phyloP scores from a whole-genome alignment of 2,113 vertebrate genomes.

The Alexandromys fortis region DNA sequence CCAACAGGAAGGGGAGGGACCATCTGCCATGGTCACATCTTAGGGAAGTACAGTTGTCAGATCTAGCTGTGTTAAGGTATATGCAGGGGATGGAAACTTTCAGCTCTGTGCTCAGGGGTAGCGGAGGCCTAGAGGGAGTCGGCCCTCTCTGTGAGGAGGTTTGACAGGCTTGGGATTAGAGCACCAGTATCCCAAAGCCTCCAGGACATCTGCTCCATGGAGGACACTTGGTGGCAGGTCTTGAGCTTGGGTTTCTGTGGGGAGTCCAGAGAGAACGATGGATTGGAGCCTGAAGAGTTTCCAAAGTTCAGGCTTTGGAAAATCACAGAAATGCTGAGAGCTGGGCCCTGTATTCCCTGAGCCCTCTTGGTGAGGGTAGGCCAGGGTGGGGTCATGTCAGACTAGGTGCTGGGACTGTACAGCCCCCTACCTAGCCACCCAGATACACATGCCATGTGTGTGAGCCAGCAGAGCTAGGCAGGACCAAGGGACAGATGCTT shows the following conservation, averaged over 20 bases:
- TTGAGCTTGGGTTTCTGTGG: neutral
- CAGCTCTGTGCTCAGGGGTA: neutral
- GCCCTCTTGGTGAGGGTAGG: neutral
- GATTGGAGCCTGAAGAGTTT: fast-evolving
- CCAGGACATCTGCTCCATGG: fast-evolving
- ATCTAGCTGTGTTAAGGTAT: no score
- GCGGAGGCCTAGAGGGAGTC: no score
- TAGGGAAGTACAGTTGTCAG: neutral
- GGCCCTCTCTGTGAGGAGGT: no score
- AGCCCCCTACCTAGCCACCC: neutral
- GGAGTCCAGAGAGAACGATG: neutral
- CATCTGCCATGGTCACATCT: no score
- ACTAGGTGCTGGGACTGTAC: neutral
- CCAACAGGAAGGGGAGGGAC: neutral
- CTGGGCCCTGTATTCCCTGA: fast-evolving
- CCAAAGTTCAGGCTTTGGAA: neutral
- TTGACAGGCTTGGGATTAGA: neutral
- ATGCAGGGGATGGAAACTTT: neutral
- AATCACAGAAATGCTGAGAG: neutral
- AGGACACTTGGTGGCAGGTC: neutral
- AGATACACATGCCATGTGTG: neutral
- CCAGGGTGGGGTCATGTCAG: neutral
- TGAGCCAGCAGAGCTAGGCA: neutral
- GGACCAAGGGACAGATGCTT: neutral
- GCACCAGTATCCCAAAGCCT: neutral